Percentiles rank a stretch among this genome's conserved stretches.
These are phyloP conservation scores for Sesamia inferens DNA, from an alignment of 2,888 invertebrate species.

Conservation along the genomic window DNA sequence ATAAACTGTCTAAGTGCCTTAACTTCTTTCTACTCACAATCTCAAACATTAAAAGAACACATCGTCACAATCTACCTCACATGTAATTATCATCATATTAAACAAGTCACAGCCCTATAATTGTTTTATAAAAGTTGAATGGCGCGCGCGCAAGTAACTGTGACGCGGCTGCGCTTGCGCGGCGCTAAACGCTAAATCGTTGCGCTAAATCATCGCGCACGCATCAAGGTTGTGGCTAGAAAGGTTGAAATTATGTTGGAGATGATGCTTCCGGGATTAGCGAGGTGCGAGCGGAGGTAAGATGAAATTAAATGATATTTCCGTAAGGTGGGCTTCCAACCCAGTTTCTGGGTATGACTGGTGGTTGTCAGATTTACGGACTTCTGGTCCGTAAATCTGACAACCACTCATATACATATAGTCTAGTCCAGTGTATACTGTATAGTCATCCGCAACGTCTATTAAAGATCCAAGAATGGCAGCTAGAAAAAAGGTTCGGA, in stretches of 20 bases:
- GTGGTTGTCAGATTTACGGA: too few species aligned
- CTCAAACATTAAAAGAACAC: not conserved
- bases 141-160: conserved; percentile 32
- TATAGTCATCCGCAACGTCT: too few species aligned
- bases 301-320: not conserved
- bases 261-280: conserved; percentile 14
- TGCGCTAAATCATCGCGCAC: conserved; percentile 41
- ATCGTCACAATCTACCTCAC: not conserved
- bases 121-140: conserved; percentile 12
- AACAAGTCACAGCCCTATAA: conserved; percentile 39
- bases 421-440: too few species aligned
- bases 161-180: conserved; percentile 33
- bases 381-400: too few species aligned
- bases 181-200: conserved; percentile 37
- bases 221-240: conserved; percentile 64
- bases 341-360: too few species aligned
- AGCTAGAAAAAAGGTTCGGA: too few species aligned
- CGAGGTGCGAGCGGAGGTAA: too few species aligned
- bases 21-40: not conserved
- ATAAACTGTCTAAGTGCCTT: not conserved
- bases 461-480: too few species aligned
- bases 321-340: not conserved
- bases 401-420: too few species aligned
- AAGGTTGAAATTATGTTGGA: conserved; percentile 64
- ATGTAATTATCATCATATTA: conserved; percentile 6